Percentiles rank a stretch among this genome's conserved stretches.
These are phyloP conservation scores for Salvelinus namaycush DNA, from an alignment of 2,113 vertebrate species.

Conservation along the genomic window DNA sequence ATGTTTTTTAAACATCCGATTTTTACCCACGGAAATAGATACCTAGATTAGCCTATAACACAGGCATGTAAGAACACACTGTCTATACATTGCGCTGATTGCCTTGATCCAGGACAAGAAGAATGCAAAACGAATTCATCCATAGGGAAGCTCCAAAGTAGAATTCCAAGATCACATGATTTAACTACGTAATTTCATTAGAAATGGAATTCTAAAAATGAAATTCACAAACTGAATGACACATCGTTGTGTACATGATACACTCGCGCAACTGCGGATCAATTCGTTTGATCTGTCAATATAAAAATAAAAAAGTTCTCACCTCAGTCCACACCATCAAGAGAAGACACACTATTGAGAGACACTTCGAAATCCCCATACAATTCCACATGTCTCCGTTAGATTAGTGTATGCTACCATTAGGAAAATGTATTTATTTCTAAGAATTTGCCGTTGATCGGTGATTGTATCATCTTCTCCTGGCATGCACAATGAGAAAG, in stretches of 20 bases:
- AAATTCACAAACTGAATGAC: not conserved
- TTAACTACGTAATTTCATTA: conserved; percentile 50
- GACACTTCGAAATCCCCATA: conserved; percentile 54
- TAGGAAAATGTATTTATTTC: conserved; percentile 35
- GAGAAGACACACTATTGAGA: conserved; percentile 60
- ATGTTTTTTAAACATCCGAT: no score
- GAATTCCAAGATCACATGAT: conserved; percentile 53
- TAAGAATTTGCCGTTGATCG: conserved; percentile 26
- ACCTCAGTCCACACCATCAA: conserved; percentile 69
- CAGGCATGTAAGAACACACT: not conserved
- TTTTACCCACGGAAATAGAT: no score
- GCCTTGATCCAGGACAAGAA: no score
- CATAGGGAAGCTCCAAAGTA: conserved; percentile 23
- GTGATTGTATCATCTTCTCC: conserved; percentile 44
- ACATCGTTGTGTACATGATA: not conserved
- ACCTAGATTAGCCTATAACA: not conserved
- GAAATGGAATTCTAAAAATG: conserved; percentile 38
- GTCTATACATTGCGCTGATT: not conserved
- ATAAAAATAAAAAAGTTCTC: conserved; percentile 36
- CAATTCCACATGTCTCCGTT: conserved; percentile 76
- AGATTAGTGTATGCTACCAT: conserved; percentile 58
- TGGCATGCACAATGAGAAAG: conserved; percentile 35
- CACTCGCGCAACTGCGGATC: not conserved
- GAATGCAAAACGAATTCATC: conserved; percentile 2
- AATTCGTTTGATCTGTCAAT: not conserved